These are phyloP conservation scores for Neosalanx taihuensis DNA, from an alignment of 2,797 vertebrate genomes.

Conservation along the genomic window DNA sequence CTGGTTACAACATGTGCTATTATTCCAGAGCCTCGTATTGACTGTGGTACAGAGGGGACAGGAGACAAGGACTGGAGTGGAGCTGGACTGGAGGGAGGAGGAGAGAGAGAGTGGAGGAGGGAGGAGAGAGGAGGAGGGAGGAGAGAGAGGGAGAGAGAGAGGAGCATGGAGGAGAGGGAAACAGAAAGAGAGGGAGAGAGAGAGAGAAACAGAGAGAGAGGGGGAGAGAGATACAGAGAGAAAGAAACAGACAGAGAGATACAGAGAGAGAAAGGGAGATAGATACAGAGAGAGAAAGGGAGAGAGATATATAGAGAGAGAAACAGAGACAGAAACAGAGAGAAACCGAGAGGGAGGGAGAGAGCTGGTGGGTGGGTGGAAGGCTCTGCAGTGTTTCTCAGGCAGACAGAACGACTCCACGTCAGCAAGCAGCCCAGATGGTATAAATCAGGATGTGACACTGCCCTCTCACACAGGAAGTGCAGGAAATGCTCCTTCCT, in stretches of 20 bases:
- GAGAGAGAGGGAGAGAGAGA: conserved; percentile 5
- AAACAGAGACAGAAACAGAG: background rate
- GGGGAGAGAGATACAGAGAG: conserved; percentile 4
- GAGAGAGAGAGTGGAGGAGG: background rate
- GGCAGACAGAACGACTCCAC: conserved; percentile 30
- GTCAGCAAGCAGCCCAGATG: conserved; percentile 55
- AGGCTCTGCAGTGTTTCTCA: conserved; percentile 8
- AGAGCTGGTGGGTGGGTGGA: background rate
- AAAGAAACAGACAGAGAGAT: conserved; percentile 4
- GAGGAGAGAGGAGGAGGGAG: conserved; percentile 12
- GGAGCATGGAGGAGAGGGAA: background rate
- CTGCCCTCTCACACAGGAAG: conserved; percentile 28
- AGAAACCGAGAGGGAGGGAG: background rate
- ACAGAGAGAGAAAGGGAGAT: background rate
- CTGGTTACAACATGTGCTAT: conserved; percentile 21
- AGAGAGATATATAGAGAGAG: conserved; percentile 6
- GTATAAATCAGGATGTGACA: conserved; percentile 38
- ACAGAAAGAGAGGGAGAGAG: background rate
- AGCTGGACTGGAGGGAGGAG: conserved; percentile 6
- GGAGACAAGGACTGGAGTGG: background rate
- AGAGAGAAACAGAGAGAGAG: background rate
- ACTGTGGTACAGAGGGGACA: conserved; percentile 18
- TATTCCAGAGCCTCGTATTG: conserved; percentile 30
- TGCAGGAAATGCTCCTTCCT: conserved; percentile 50
- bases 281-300: background rate